phyloP scores from a whole-genome alignment of 2,113 vertebrate genomes.

The Psephotus haematonotus region DNA sequence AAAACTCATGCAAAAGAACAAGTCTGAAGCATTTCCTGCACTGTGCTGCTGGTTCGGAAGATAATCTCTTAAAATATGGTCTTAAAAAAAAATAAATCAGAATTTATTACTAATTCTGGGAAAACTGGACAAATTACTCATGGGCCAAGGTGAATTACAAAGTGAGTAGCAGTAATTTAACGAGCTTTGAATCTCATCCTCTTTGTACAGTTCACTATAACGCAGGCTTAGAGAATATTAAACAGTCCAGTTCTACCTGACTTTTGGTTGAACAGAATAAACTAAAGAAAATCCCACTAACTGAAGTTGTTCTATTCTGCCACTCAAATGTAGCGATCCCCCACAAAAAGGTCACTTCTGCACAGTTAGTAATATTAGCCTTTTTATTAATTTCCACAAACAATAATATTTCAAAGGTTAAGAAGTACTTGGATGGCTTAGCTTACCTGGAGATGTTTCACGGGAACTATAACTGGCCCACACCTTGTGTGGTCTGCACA shows the following conservation, averaged over 20 bases:
- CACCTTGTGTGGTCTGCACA: conserved; percentile 88
- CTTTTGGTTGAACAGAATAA: not conserved
- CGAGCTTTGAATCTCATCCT: not conserved
- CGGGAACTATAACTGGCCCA: conserved; percentile 91
- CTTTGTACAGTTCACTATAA: not conserved
- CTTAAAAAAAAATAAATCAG: not conserved
- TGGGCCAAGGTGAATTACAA: not conserved
- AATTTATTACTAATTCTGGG: not conserved
- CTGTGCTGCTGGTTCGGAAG: not conserved
- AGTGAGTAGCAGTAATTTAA: not conserved
- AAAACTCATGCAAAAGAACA: not conserved
- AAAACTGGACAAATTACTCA: not conserved
- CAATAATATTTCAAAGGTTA: not conserved
- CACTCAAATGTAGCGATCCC: not conserved
- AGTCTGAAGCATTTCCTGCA: not conserved
- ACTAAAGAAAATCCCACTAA: not conserved
- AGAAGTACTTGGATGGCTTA: not conserved
- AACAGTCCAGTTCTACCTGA: not conserved
- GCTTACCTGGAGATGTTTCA: conserved; percentile 93
- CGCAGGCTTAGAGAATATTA: not conserved
- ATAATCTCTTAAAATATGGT: not conserved
- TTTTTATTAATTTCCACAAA: not conserved
- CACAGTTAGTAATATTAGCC: not conserved
- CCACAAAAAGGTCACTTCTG: not conserved
- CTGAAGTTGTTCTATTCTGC: not conserved